These are phyloP conservation scores for Dasypolia templi DNA, from an alignment of 2,888 invertebrate species.

Conservation along the genomic window DNA sequence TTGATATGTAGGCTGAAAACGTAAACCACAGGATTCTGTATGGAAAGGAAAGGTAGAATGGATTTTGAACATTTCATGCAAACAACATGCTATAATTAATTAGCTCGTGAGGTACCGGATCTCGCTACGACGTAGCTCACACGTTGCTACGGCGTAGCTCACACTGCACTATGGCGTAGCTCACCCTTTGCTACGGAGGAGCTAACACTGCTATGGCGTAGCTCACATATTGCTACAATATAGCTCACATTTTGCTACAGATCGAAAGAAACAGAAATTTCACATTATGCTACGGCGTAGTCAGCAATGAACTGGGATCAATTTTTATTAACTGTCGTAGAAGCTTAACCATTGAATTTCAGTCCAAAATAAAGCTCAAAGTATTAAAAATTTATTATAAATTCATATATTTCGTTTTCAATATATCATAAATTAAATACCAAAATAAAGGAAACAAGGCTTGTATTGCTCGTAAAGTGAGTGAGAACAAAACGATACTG, in stretches of 20 bases:
- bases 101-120: background rate
- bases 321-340: background rate
- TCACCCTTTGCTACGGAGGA: conserved; percentile 3
- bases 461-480: conserved; percentile 20
- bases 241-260: background rate
- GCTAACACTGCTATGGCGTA: conserved; percentile 12
- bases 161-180: background rate
- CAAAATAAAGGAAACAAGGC: conserved; percentile 16
- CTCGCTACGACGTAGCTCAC: background rate
- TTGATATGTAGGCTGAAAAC: conserved; percentile 24
- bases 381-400: background rate
- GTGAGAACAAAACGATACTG: conserved; percentile 51
- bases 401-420: background rate
- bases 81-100: background rate
- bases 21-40: background rate
- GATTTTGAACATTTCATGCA: background rate
- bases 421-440: background rate
- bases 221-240: background rate
- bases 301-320: background rate
- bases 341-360: background rate
- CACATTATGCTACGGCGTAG: background rate
- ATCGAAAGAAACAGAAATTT: too few relatives aligned
- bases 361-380: background rate
- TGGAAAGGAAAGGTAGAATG: background rate
- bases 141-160: background rate